Evolutionary conservation across 2,888 invertebrate species (phyloP).

Genomic region (Muscina levida): DNA sequence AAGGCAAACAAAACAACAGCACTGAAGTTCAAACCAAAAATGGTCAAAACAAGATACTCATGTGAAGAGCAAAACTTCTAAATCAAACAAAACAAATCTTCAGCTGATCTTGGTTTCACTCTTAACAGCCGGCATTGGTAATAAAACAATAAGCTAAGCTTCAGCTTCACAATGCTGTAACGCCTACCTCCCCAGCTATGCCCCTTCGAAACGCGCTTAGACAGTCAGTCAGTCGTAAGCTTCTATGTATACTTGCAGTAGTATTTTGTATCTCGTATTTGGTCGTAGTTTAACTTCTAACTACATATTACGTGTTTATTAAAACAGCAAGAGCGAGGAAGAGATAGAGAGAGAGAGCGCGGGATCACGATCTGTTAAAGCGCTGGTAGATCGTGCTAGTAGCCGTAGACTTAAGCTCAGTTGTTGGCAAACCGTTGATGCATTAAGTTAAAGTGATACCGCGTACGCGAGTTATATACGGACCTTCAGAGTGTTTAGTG

Average conservation of each 20-base stretch:
- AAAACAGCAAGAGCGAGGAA: too few species aligned
- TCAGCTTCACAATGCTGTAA: too few species aligned
- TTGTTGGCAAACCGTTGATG: conserved; percentile 50
- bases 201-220: not conserved
- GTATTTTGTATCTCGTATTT: too few species aligned
- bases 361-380: not conserved
- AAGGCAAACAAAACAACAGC: not conserved
- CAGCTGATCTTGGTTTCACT: not conserved
- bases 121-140: not conserved
- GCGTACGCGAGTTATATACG: conserved; percentile 22
- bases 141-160: conserved; percentile 20
- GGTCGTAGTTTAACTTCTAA: conserved; percentile 18
- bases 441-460: conserved; percentile 26
- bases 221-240: not conserved
- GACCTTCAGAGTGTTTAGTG: not conserved
- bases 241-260: not conserved
- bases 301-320: too few species aligned
- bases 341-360: not conserved
- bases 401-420: conserved; percentile 35
- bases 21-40: conserved; percentile 60
- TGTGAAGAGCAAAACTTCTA: conserved; percentile 18
- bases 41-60: conserved; percentile 54
- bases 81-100: conserved; percentile 4
- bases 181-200: not conserved
- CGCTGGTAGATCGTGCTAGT: conserved; percentile 3